These are phyloP conservation scores for Drosophila algonquin DNA, from an alignment of 2,888 invertebrate species.

Conservation along the genomic window DNA sequence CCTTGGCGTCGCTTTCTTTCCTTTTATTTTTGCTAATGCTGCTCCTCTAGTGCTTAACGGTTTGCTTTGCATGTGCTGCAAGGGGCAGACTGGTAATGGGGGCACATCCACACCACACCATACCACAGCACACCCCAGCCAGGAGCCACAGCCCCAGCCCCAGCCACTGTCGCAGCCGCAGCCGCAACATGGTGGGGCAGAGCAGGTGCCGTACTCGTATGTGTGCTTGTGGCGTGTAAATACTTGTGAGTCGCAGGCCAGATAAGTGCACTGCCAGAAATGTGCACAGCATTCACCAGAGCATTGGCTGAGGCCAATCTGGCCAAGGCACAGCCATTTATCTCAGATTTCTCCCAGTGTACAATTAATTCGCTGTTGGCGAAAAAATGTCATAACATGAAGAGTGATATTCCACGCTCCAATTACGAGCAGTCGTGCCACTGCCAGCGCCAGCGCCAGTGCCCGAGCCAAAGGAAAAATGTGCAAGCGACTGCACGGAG, in stretches of 20 bases:
- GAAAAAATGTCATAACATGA: slow-evolving; percentile 82
- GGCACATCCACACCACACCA: too few relatives aligned
- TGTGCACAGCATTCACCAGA: background rate
- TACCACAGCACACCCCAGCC: slow-evolving; percentile 33
- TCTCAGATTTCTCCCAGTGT: slow-evolving; percentile 60
- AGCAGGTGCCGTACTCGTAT: slow-evolving; percentile 26
- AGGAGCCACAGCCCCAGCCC: slow-evolving; percentile 43
- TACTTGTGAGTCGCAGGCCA: slow-evolving; percentile 49
- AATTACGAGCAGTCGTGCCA: slow-evolving; percentile 78
- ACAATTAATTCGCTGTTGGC: slow-evolving; percentile 78
- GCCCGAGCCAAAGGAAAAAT: slow-evolving; percentile 62
- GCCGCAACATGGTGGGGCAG: slow-evolving; percentile 52
- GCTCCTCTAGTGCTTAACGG: slow-evolving; percentile 35
- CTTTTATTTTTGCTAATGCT: slow-evolving; percentile 40
- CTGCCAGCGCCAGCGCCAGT: slow-evolving; percentile 9
- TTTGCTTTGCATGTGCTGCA: slow-evolving; percentile 57
- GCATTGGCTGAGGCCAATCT: too few relatives aligned
- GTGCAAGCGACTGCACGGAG: slow-evolving; percentile 50
- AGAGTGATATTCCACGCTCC: slow-evolving; percentile 83
- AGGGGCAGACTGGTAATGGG: background rate
- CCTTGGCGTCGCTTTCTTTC: slow-evolving; percentile 65
- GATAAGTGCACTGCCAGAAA: slow-evolving; percentile 56
- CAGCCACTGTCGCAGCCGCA: slow-evolving; percentile 37
- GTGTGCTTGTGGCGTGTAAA: slow-evolving; percentile 51
- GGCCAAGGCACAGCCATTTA: slow-evolving; percentile 9